These are phyloP conservation scores for Pyxicephalus adspersus DNA, from an alignment of 2,113 vertebrate genomes.

Conservation along the genomic window DNA sequence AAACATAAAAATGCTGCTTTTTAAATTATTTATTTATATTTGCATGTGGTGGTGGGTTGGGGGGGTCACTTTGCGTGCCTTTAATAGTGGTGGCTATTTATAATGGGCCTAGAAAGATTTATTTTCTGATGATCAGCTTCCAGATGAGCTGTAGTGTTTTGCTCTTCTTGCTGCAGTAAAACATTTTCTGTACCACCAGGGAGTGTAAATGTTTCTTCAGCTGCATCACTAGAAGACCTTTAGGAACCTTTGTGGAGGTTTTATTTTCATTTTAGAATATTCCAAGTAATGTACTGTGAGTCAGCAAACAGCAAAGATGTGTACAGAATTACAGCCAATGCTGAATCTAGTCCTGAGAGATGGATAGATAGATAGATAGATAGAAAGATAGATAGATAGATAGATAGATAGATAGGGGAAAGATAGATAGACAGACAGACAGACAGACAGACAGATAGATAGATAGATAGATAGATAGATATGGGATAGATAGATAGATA, in stretches of 20 bases:
- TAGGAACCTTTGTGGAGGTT: constrained; percentile 60
- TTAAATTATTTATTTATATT: constrained; percentile 2
- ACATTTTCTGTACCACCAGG: constrained; percentile 60
- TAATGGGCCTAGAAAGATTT: constrained; percentile 29
- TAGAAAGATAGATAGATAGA: not conserved
- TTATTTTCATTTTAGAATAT: constrained; percentile 57
- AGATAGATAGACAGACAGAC: not conserved
- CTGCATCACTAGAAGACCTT: constrained; percentile 64
- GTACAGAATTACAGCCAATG: not conserved
- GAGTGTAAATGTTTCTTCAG: constrained; percentile 63
- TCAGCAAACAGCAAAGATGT: constrained; percentile 24
- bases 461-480: too few relatives aligned
- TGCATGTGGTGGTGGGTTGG: not conserved
- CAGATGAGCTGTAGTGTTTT: constrained; percentile 30
- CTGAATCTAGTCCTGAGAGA: not conserved
- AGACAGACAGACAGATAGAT: too few relatives aligned
- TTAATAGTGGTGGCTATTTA: constrained; percentile 45
- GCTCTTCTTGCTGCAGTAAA: constrained; percentile 59
- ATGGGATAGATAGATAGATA: too few relatives aligned
- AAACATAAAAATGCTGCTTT: not conserved
- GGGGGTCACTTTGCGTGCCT: not conserved
- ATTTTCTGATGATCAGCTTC: constrained; percentile 54
- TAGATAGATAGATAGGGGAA: not conserved
- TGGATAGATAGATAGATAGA: not conserved
- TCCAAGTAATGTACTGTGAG: constrained; percentile 58